Base-by-base conservation (phyloP, 2,888 invertebrate genomes). In the Sphaerophoria rueppellii region DNA sequence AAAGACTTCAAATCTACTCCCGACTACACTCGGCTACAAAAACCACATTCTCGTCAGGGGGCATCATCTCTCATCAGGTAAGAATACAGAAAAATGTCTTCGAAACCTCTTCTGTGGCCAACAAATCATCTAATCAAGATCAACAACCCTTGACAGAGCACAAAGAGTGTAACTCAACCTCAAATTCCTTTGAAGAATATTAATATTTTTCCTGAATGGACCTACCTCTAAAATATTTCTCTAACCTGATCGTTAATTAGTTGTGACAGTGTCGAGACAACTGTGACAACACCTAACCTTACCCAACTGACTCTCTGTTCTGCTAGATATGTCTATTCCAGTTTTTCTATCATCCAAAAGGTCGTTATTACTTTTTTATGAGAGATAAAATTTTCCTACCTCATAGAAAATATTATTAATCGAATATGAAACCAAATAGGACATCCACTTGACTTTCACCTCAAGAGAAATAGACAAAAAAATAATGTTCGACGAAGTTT, bases 371-470 rank as follows among this genome's bases (percentile, higher is more conserved):
- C 0, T 67, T 60, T 55, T 61, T 69, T 83, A 75, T 75, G 71
- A 80, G 75, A 80, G 63, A 67, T 37, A 74, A 16, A 60, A 32
- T 32, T 16, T 72, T 14, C 50, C 69, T 50, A 11, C 55, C 35
- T 9, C 14, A 70, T 63, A 40, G 24, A 63, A 65, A 76, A 85
- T 74, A 82, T 81, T 85, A 85, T 85, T 81, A 81, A 85, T 85
- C 76, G 81, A 81, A 73, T 81, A 81, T 73, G 54, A 76, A 85
- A 81, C 81, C 76, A 85, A 85, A 81, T 81, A 85, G 81, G 76
- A 76, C 85, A 78, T 74, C 74, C 74, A 57, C 32, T 63, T 81
- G 67, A 55, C 69, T 73, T 77, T 77, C 81, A 73, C 65, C 50
- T 60, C 70, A 70, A 16, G 1, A 58, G 11, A 43, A 43, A 43